phyloP scores from a whole-genome alignment of 2,888 invertebrate species.

The Campoletis raptor region DNA sequence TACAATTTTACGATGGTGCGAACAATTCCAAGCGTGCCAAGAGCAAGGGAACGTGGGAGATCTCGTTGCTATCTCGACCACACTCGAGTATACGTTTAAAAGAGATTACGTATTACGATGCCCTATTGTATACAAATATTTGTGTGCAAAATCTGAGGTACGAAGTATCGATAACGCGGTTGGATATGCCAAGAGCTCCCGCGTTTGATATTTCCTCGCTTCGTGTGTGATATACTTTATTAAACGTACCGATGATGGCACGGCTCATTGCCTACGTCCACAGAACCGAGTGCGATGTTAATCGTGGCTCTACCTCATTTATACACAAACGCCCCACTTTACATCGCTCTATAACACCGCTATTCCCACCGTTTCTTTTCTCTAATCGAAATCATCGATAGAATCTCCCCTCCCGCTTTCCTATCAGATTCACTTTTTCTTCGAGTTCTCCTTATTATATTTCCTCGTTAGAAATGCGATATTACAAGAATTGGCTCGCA shows the following conservation, averaged over 20 bases:
- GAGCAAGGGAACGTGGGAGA: conserved; percentile 79
- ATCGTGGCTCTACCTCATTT: conserved; percentile 30
- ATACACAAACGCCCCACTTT: conserved; percentile 30
- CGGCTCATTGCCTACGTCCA: conserved; percentile 56
- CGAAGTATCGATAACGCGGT: conserved; percentile 40
- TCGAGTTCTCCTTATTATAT: conserved; percentile 9
- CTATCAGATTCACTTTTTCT: conserved; percentile 16
- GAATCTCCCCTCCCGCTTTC: neutral
- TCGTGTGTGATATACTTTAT: conserved; percentile 35
- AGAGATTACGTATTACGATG: conserved; percentile 83
- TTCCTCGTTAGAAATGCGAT: conserved; percentile 25
- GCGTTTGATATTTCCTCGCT: conserved; percentile 51
- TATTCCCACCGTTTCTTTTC: conserved; percentile 21
- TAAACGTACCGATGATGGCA: conserved; percentile 46
- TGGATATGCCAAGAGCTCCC: conserved; percentile 51
- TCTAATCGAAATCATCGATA: conserved; percentile 27
- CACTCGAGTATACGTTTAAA: conserved; percentile 77
- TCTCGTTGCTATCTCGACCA: conserved; percentile 75
- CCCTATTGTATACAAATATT: conserved; percentile 84
- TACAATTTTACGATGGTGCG: conserved; percentile 65
- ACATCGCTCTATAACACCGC: conserved; percentile 11
- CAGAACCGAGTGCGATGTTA: conserved; percentile 46
- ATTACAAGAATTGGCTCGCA: conserved; percentile 3
- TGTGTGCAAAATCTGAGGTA: conserved; percentile 36
- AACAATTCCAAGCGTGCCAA: conserved; percentile 64